These are phyloP conservation scores for Choreutis nemorana DNA, from an alignment of 2,888 invertebrate genomes.

Conservation along the genomic window DNA sequence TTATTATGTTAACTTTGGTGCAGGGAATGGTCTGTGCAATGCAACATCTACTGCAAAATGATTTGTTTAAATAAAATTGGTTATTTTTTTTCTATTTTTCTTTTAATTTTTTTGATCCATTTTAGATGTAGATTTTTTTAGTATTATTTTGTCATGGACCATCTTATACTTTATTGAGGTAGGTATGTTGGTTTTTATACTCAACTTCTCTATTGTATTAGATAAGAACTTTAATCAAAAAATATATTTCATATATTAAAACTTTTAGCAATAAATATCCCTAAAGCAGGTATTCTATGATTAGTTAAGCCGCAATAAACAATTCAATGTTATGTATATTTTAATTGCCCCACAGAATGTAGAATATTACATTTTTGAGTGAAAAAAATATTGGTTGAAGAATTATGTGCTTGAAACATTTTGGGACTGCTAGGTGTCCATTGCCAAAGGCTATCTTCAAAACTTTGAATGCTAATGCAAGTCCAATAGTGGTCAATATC, in stretches of 20 bases:
- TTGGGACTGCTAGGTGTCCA: slow-evolving; percentile 27
- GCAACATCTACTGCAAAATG: slow-evolving; percentile 3
- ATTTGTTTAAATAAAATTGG: slow-evolving; percentile 24
- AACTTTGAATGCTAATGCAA: slow-evolving; percentile 38
- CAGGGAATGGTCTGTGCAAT: background rate
- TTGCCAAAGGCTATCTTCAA: slow-evolving; percentile 38
- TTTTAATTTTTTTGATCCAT: slow-evolving; percentile 7
- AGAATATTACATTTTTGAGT: slow-evolving; percentile 21
- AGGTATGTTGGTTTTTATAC: too few species aligned
- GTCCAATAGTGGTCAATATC: slow-evolving; percentile 37
- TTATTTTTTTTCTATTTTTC: slow-evolving; percentile 13
- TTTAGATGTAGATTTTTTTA: too few species aligned
- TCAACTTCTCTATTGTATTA: too few species aligned
- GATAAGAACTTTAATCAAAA: too few species aligned
- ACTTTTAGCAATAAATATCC: too few species aligned
- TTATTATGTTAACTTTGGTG: too few species aligned
- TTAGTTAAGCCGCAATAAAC: too few species aligned
- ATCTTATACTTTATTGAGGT: too few species aligned
- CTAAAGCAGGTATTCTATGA: too few species aligned
- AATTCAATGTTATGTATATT: slow-evolving; percentile 28
- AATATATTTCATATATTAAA: too few species aligned
- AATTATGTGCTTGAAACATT: slow-evolving; percentile 44
- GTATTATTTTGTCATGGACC: too few species aligned
- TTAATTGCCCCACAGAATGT: slow-evolving; percentile 44
- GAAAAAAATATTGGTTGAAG: slow-evolving; percentile 38